Conservation (phyloP, 2,888 invertebrate genomes). For the Anodontia alba region DNA sequence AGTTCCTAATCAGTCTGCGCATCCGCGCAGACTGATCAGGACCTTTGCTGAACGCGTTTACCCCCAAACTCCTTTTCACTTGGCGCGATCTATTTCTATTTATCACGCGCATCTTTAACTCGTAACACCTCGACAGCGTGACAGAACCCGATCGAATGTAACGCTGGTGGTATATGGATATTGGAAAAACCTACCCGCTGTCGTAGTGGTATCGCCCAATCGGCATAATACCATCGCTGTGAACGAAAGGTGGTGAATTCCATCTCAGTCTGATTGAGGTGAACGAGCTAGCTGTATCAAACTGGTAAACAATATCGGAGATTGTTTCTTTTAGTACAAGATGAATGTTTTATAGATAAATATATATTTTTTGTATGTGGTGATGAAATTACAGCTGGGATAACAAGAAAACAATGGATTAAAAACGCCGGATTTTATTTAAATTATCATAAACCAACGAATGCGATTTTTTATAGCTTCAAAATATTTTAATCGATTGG, state of each 20-base stretch:
- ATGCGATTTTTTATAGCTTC: no score
- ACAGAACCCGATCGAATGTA: no score
- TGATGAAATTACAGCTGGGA: no score
- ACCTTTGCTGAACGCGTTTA: no score
- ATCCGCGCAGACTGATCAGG: no score
- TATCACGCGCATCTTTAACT: not conserved
- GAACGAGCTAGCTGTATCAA: not conserved
- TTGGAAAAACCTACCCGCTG: not conserved
- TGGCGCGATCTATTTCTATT: not conserved
- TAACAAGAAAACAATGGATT: no score
- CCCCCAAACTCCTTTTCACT: not conserved
- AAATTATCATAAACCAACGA: no score
- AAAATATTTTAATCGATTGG: no score
- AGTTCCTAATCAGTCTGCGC: no score
- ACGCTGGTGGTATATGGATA: not conserved
- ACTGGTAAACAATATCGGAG: not conserved
- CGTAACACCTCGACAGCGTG: not conserved
- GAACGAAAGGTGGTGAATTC: not conserved
- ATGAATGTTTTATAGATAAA: no score
- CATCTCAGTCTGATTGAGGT: not conserved
- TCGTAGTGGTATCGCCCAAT: not conserved
- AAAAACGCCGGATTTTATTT: no score
- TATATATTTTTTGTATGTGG: no score
- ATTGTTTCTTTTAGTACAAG: not conserved
- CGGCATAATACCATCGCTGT: conserved; percentile 2